Evolutionary conservation across 2,113 vertebrate genomes (phyloP), one percentile per base, ranked within the genome.

Genomic region (Marmota monax): DNA sequence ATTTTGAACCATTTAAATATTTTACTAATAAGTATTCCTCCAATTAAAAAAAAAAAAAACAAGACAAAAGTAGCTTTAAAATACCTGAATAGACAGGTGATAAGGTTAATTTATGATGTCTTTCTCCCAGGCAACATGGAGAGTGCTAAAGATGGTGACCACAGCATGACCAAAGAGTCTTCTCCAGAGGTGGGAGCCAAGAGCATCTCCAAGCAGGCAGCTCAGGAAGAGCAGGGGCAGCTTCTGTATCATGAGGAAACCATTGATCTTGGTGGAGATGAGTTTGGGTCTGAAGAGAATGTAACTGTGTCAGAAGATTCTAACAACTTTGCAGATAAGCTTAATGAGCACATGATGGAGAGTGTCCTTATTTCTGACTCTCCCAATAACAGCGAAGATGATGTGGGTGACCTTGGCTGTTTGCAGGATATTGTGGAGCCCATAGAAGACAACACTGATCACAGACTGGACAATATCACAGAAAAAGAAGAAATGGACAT

Each of bases 351-450:
- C 88, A 99, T 99, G 99, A 99, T 99, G 99, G 99, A 99, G 89
- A 99, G 99, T 1, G 99, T 99, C 83, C 98, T 99, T 97, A 99
- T 99, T 94, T 99, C 99, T 0, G 99, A 99, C 98, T 99, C 99
- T 0, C 99, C 99, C 0, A 99, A 99, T 89, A 99, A 99, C 92
- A 99, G 99, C 1, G 99, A 99, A 90, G 99, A 99, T 18, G 99
- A 99, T 4, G 97, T 98, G 0, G 99, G 98, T 20, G 99, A 99
- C 22, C 99, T 99, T 10, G 99, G 99, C 73, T 99, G 99, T 23
- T 97, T 99, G 65, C 98, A 97, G 88, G 99, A 98, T 4, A 97
- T 97, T 13, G 97, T 98, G 37, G 99, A 99, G 84, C 98, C 98
- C 58, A 87, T 98, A 12, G 98, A 98, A 97, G 97, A 84, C 97